Percentiles rank a stretch among this genome's conserved stretches.
Evolutionary conservation across 2,797 vertebrate genomes (phyloP).

Genomic region (Malurus splendens): DNA sequence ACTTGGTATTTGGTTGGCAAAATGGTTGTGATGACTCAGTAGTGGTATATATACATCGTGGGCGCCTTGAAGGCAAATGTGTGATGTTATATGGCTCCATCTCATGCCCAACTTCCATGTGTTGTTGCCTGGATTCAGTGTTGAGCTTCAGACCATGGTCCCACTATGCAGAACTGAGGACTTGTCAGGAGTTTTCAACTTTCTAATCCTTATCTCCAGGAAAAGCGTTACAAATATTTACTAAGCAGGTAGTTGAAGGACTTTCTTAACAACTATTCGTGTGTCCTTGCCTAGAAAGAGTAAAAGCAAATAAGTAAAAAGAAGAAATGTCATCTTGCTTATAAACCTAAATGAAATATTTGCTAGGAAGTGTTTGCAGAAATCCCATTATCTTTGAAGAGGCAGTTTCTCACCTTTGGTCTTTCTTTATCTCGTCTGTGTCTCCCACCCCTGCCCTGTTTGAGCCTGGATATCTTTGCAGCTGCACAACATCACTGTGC

Average conservation of each 20-base stretch:
- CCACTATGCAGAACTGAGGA: neutral
- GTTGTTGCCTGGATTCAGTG: rapidly evolving
- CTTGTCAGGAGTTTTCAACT: neutral
- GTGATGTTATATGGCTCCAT: neutral
- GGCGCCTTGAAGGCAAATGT: rapidly evolving
- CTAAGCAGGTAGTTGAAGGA: neutral
- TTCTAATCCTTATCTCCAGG: neutral
- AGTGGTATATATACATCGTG: rapidly evolving
- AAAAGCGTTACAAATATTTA: neutral
- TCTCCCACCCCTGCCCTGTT: neutral
- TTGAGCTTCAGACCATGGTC: neutral
- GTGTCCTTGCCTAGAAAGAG: neutral
- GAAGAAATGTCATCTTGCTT: neutral
- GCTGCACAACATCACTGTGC: neutral
- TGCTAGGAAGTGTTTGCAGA: neutral
- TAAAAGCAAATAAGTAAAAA: neutral
- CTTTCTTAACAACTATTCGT: neutral
- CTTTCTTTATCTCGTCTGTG: neutral
- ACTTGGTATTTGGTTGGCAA: neutral
- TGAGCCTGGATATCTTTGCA: neutral
- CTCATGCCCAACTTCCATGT: rapidly evolving
- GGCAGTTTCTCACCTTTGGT: rapidly evolving
- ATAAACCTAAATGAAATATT: neutral
- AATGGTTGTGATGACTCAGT: rapidly evolving
- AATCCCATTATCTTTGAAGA: neutral